Conservation (phyloP, 2,888 invertebrate genomes). For the Sicus ferrugineus region DNA sequence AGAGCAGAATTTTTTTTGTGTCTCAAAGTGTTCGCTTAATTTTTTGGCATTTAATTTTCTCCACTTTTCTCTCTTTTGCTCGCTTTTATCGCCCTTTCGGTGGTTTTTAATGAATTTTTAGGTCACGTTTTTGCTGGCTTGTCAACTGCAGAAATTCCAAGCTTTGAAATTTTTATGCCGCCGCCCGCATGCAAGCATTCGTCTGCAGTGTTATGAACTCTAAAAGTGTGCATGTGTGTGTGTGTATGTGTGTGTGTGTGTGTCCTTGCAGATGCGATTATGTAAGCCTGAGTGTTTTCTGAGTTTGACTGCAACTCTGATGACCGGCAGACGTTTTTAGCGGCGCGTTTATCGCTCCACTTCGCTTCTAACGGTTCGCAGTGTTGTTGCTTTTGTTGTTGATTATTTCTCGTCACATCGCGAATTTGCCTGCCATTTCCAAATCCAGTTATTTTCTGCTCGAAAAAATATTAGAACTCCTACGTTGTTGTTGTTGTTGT, state of each 20-base stretch:
- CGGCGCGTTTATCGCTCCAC: too few relatives aligned
- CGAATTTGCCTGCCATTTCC: background rate
- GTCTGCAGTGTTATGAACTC: too few relatives aligned
- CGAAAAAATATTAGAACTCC: background rate
- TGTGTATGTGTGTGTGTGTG: background rate
- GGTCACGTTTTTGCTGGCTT: slow-evolving; percentile 22
- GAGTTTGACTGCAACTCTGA: slow-evolving; percentile 10
- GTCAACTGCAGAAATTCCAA: slow-evolving; percentile 22
- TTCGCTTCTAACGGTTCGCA: too few relatives aligned
- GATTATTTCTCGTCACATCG: slow-evolving; percentile 32
- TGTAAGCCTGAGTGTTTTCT: background rate
- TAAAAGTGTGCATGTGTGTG: background rate
- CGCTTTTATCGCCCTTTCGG: background rate
- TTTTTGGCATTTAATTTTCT: background rate
- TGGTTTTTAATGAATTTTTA: slow-evolving; percentile 21
- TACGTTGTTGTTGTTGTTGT: background rate
- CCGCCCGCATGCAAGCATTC: background rate
- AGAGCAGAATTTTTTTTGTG: background rate
- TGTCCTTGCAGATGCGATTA: too few relatives aligned
- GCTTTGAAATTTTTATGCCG: slow-evolving; percentile 5
- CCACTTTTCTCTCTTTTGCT: background rate
- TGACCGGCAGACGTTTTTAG: slow-evolving; percentile 27
- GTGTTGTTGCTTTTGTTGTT: slow-evolving; percentile 27
- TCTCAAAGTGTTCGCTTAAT: background rate
- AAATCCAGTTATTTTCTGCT: slow-evolving; percentile 6